phyloP scores from a whole-genome alignment of 2,888 invertebrate genomes.

The Agriopis marginaria region DNA sequence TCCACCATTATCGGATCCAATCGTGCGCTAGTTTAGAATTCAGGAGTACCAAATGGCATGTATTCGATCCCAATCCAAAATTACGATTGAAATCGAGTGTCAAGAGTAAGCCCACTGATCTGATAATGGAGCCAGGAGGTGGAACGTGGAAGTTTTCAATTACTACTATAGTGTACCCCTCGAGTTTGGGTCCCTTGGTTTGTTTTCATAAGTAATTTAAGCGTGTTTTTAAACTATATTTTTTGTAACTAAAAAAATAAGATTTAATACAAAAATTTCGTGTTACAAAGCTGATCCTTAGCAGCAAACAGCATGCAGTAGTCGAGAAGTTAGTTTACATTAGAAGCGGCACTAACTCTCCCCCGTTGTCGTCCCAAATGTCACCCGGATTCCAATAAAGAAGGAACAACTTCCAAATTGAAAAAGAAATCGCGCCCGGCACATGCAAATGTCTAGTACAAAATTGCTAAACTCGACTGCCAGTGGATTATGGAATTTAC shows the following conservation, averaged over 20 bases:
- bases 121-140: no score
- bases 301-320: slow-evolving; percentile 11
- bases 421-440: slow-evolving; percentile 73
- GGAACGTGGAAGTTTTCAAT: no score
- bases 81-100: no score
- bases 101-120: no score
- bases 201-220: no score
- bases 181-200: no score
- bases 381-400: slow-evolving; percentile 73
- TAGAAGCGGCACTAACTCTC: slow-evolving; percentile 47
- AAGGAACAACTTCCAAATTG: slow-evolving; percentile 78
- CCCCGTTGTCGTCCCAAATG: slow-evolving; percentile 63
- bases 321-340: slow-evolving; percentile 40
- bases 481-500: slow-evolving; percentile 36
- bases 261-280: not conserved
- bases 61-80: no score
- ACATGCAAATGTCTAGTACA: slow-evolving; percentile 73
- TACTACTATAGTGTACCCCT: no score
- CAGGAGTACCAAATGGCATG: no score
- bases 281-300: not conserved
- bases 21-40: no score
- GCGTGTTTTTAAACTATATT: no score
- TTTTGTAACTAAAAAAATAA: not conserved
- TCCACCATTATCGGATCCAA: no score
- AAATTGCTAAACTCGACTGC: slow-evolving; percentile 66